These are phyloP conservation scores for Smittia aterrima DNA, from an alignment of 2,888 invertebrate species.

Conservation along the genomic window DNA sequence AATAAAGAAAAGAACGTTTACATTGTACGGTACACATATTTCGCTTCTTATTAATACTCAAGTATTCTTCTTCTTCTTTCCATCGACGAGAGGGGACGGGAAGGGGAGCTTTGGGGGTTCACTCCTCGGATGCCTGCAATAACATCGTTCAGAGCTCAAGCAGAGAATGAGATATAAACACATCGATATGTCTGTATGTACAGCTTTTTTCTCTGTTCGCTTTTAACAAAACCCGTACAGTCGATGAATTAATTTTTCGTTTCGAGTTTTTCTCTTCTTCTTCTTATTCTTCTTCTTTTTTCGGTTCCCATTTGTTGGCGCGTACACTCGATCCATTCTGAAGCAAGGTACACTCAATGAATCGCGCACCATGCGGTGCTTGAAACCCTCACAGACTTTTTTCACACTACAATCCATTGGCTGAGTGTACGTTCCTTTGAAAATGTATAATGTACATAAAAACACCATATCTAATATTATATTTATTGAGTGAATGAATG, in stretches of 20 bases:
- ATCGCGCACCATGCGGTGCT: conserved; percentile 30
- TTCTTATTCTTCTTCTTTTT: conserved; percentile 12
- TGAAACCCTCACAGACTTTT: conserved; percentile 30
- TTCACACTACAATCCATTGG: conserved; percentile 38
- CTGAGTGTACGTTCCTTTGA: conserved; percentile 39
- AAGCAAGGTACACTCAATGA: conserved; percentile 18
- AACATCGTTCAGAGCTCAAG: conserved; percentile 36
- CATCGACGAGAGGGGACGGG: background rate
- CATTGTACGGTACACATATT: conserved; percentile 42
- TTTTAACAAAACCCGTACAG: conserved; percentile 38
- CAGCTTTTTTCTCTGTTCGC: conserved; percentile 38
- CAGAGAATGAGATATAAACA: conserved; percentile 38
- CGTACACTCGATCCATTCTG: conserved; percentile 30
- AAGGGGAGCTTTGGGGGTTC: background rate
- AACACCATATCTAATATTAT: conserved; percentile 42
- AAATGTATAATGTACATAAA: conserved; percentile 42
- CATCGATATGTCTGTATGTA: conserved; percentile 40
- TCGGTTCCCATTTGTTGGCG: conserved; percentile 4
- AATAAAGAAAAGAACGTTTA: conserved; percentile 37
- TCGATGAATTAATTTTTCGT: conserved; percentile 31
- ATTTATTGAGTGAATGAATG: conserved; percentile 42
- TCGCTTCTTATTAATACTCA: conserved; percentile 39
- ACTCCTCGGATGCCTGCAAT: background rate
- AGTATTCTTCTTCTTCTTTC: conserved; percentile 21
- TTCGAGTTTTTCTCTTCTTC: background rate